Percentiles rank a stretch among this genome's conserved stretches.
Conservation (phyloP, 2,888 invertebrate genomes). For the Zhengitettix transpicula region DNA sequence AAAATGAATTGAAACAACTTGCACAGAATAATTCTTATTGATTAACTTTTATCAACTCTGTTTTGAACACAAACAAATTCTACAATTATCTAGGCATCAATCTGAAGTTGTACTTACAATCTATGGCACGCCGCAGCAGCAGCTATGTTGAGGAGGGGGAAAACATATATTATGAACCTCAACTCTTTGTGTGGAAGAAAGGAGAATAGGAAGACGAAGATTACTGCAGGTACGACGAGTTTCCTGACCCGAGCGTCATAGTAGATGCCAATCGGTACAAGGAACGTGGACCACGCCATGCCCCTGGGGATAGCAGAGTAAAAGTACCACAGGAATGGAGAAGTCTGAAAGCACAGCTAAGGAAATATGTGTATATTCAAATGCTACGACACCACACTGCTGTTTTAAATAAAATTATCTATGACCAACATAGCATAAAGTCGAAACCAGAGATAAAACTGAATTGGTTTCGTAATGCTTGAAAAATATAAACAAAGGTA, state of each 20-base stretch:
- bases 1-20: too few relatives aligned
- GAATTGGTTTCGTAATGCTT: too few relatives aligned
- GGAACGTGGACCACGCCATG: conserved; percentile 59
- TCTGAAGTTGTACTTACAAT: conserved; percentile 47
- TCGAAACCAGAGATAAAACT: too few relatives aligned
- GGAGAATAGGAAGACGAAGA: conserved; percentile 81
- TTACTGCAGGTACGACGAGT: conserved; percentile 49
- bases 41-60: too few relatives aligned
- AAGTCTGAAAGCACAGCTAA: conserved; percentile 44
- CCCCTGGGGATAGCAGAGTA: conserved; percentile 92
- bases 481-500: too few relatives aligned
- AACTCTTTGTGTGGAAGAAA: conserved; percentile 95
- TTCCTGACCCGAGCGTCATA: conserved; percentile 54
- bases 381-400: neutral
- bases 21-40: too few relatives aligned
- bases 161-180: conserved; percentile 92
- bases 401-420: too few relatives aligned
- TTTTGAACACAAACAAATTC: too few relatives aligned
- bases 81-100: too few relatives aligned
- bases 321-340: conserved; percentile 95
- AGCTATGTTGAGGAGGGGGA: conserved; percentile 80
- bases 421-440: too few relatives aligned
- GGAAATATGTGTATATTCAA: conserved; percentile 14
- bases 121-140: conserved; percentile 76
- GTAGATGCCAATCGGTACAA: conserved; percentile 62